phyloP scores from a whole-genome alignment of 2,888 invertebrate genomes.

The Nebria salina region DNA sequence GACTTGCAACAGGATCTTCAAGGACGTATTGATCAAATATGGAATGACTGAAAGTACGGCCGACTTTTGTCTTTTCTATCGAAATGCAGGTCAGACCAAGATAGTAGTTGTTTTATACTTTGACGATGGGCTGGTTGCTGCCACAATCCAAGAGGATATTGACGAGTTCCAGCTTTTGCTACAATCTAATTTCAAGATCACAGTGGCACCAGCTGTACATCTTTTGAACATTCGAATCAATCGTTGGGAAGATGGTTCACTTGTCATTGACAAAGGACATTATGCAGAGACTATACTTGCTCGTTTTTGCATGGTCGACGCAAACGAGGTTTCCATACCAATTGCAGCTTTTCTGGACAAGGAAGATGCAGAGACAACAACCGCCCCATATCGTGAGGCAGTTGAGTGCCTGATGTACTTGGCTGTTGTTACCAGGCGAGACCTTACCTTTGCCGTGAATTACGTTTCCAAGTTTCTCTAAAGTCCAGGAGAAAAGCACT shows the following conservation, averaged over 20 bases:
- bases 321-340: not conserved
- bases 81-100: conserved; percentile 35
- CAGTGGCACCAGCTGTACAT: conserved; percentile 12
- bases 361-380: conserved; percentile 16
- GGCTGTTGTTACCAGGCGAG: no score
- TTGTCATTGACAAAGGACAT: conserved; percentile 11
- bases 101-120: conserved; percentile 52
- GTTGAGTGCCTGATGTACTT: no score
- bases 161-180: conserved; percentile 38
- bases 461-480: no score
- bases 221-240: conserved; percentile 46
- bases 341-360: not conserved
- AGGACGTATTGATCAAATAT: conserved; percentile 39
- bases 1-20: conserved; percentile 53
- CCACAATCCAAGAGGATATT: conserved; percentile 31
- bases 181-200: conserved; percentile 25
- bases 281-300: not conserved
- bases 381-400: conserved; percentile 2
- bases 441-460: no score
- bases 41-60: conserved; percentile 29
- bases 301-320: not conserved
- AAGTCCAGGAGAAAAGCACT: no score
- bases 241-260: conserved; percentile 5
- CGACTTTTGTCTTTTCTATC: conserved; percentile 53
- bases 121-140: conserved; percentile 52